These are phyloP conservation scores for Lipotes vexillifer DNA, from an alignment of 2,113 vertebrate genomes.

Conservation along the genomic window DNA sequence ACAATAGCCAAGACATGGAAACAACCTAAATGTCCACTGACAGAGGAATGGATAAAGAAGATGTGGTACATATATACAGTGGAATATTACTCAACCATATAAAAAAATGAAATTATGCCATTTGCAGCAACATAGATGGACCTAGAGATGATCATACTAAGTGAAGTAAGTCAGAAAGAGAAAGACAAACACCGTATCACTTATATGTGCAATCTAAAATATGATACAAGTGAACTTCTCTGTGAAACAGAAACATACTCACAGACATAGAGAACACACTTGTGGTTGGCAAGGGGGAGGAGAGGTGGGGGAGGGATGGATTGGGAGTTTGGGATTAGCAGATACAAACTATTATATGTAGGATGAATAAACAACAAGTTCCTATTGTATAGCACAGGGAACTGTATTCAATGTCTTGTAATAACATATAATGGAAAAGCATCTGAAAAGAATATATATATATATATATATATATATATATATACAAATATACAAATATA, in stretches of 20 bases:
- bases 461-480: too few relatives aligned
- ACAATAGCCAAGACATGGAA: neutral
- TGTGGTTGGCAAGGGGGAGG: neutral
- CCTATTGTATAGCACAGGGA: neutral
- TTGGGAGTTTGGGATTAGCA: neutral
- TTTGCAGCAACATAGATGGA: neutral
- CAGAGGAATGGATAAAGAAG: neutral
- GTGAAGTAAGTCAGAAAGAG: neutral
- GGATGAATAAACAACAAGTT: neutral
- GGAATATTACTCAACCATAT: neutral
- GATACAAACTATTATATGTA: neutral
- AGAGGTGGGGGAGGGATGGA: neutral
- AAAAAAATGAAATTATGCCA: neutral
- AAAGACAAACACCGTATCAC: neutral
- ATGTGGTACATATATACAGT: neutral
- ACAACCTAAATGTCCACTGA: neutral
- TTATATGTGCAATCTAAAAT: neutral
- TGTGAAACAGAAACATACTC: neutral
- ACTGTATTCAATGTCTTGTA: neutral
- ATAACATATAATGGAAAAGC: neutral
- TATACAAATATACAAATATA: neutral
- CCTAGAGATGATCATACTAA: neutral
- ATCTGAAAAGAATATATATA: neutral
- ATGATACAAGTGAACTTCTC: neutral
- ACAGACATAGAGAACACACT: neutral